Evolutionary conservation across 2,888 invertebrate species (phyloP).

Genomic region (Drosophila gaucha): DNA sequence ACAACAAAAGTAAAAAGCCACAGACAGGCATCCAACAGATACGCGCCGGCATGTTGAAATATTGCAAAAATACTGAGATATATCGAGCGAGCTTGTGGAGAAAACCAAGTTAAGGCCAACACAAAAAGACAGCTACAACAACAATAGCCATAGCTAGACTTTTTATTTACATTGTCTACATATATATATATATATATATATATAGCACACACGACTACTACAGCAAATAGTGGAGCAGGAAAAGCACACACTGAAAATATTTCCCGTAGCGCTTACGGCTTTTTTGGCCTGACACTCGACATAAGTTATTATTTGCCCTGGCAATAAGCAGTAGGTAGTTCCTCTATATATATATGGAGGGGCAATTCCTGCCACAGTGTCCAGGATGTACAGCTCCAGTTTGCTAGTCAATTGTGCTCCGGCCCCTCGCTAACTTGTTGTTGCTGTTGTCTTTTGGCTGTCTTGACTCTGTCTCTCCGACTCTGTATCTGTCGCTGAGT

Average conservation of each 20-base stretch:
- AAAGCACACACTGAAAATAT: constrained; percentile 63
- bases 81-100: constrained; percentile 13
- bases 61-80: constrained; percentile 52
- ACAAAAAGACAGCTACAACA: constrained; percentile 19
- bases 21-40: constrained; percentile 45
- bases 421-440: constrained; percentile 42
- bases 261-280: constrained; percentile 72
- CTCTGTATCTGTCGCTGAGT: constrained; percentile 42
- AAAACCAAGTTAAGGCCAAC: constrained; percentile 32
- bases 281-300: constrained; percentile 68
- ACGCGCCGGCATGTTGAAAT: constrained; percentile 52
- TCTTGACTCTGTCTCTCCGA: constrained; percentile 39
- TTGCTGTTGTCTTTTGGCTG: constrained; percentile 34
- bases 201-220: constrained; percentile 4
- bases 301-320: constrained; percentile 77
- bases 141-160: constrained; percentile 22
- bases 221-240: constrained; percentile 48
- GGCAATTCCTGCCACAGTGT: constrained; percentile 24
- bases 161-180: constrained; percentile 52
- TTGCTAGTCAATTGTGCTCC: constrained; percentile 70
- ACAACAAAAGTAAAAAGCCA: constrained; percentile 16
- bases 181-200: too few relatives aligned
- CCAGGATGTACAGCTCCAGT: constrained; percentile 67
- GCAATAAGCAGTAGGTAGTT: constrained; percentile 58
- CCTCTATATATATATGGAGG: too few relatives aligned